Percentiles rank a stretch among this genome's conserved stretches.
Conservation (phyloP, 2,113 vertebrate genomes). For the Paradisaea rubra region DNA sequence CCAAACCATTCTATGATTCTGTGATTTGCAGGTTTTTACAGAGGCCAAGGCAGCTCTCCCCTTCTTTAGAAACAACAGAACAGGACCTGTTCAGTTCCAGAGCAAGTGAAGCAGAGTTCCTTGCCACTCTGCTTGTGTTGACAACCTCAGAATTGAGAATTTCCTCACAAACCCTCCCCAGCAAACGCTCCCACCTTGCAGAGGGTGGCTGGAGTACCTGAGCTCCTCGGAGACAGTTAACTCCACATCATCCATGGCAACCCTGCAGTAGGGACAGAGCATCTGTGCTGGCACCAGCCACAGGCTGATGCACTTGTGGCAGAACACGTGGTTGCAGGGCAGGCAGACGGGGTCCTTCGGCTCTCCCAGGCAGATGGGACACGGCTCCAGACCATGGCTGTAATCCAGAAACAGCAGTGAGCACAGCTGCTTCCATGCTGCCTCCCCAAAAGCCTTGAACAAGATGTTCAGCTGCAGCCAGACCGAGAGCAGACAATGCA, state of each 20-base stretch:
- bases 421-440: neutral
- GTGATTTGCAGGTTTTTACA: neutral
- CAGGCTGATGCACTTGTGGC: conserved; percentile 72
- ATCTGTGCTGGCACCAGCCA: conserved; percentile 77
- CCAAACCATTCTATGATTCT: neutral
- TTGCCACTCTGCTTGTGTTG: fast-evolving
- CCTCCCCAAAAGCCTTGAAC: neutral
- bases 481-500: neutral
- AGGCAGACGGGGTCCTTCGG: conserved; percentile 77
- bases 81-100: neutral
- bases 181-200: fast-evolving
- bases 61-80: neutral
- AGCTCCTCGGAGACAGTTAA: conserved; percentile 65
- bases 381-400: conserved; percentile 72
- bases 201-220: conserved; percentile 64
- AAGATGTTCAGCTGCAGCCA: neutral
- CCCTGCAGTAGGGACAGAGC: conserved; percentile 78
- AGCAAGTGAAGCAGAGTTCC: neutral
- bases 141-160: neutral
- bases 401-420: neutral
- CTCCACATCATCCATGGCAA: conserved; percentile 14
- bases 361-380: conserved; percentile 79
- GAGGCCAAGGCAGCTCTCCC: neutral
- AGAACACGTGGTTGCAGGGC: conserved; percentile 82
- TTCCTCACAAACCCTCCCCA: neutral